Conservation (phyloP, 2,113 vertebrate genomes). For the zebrafish (Danio rerio) region DNA sequence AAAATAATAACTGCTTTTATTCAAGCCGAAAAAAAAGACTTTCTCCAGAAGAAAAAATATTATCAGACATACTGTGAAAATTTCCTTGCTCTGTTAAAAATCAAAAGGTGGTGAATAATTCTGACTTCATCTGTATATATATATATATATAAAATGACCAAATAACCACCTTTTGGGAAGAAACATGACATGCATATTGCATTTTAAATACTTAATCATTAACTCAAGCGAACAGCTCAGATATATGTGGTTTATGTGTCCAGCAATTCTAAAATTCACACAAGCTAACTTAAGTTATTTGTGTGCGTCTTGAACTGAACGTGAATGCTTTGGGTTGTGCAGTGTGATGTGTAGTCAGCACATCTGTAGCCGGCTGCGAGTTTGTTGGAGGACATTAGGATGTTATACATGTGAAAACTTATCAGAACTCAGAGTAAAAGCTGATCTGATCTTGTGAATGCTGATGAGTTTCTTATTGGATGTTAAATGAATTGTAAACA, state of each 20-base stretch:
- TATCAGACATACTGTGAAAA: too few relatives aligned
- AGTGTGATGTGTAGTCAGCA: background rate
- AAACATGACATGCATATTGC: background rate
- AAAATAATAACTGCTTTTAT: too few relatives aligned
- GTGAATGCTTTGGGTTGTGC: background rate
- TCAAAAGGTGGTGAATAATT: too few relatives aligned
- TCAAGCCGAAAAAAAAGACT: too few relatives aligned
- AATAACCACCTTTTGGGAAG: background rate
- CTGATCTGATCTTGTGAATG: background rate
- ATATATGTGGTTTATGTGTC: background rate
- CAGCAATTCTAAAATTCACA: background rate
- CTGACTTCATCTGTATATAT: too few relatives aligned
- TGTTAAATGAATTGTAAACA: slow-evolving; percentile 1
- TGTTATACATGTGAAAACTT: background rate
- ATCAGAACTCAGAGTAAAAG: background rate
- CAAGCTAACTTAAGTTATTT: background rate
- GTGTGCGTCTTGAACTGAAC: background rate
- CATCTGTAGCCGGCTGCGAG: background rate
- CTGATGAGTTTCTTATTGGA: background rate
- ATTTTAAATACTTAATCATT: background rate
- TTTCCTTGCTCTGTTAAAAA: too few relatives aligned
- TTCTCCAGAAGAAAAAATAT: too few relatives aligned
- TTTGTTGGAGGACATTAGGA: background rate
- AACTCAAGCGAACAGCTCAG: background rate
- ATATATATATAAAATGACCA: too few relatives aligned